phyloP scores from a whole-genome alignment of 2,113 vertebrate genomes.

The Cacatua alba region DNA sequence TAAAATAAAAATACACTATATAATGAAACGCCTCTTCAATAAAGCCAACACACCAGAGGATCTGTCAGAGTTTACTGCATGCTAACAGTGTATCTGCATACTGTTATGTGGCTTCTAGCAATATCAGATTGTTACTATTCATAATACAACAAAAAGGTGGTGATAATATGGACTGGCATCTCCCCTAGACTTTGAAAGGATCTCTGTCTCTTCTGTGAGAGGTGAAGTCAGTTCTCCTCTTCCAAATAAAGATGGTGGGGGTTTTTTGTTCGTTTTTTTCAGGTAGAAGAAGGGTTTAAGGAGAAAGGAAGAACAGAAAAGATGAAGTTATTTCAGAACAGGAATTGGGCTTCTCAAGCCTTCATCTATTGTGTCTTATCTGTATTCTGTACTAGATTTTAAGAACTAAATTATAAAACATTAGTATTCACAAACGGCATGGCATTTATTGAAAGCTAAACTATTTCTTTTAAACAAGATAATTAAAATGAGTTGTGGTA shows the following conservation, averaged over 20 bases:
- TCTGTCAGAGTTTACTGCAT: not conserved
- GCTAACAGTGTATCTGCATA: not conserved
- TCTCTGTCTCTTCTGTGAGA: not conserved
- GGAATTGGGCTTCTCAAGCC: not conserved
- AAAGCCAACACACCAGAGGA: not conserved
- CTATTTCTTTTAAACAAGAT: slow-evolving; percentile 44
- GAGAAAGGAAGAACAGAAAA: not conserved
- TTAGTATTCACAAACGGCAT: not conserved
- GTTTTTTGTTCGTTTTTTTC: not conserved
- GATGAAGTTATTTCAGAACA: not conserved
- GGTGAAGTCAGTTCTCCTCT: not conserved
- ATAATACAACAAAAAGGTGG: not conserved
- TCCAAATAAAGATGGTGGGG: not conserved
- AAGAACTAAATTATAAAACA: slow-evolving; percentile 12
- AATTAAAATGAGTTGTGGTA: slow-evolving; percentile 42
- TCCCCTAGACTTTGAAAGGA: not conserved
- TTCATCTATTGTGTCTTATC: not conserved
- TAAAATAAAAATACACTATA: not conserved
- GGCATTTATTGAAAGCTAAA: slow-evolving; percentile 45
- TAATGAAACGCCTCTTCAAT: not conserved
- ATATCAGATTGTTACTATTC: fast-evolving
- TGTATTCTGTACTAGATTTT: not conserved
- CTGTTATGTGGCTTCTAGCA: not conserved
- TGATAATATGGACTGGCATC: not conserved
- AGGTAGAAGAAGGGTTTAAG: not conserved